Conservation (phyloP, 2,888 invertebrate species). For the Physocephala rufipes region DNA sequence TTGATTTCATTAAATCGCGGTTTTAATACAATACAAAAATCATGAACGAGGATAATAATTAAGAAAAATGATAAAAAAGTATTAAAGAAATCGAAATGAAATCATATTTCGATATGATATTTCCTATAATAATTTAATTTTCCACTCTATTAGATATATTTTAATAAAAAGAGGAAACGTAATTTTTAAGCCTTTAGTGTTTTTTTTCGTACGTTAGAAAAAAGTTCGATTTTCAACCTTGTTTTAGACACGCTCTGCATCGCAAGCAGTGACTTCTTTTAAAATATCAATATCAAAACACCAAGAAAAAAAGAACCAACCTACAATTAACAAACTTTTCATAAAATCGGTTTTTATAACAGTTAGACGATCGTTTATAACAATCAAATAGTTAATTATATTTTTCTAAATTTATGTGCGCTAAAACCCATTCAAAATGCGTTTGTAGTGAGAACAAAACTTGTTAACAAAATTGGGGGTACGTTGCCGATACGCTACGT, state of each 20-base stretch:
- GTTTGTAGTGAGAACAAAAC: too few relatives aligned
- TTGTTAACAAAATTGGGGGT: too few relatives aligned
- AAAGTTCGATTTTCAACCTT: conserved; percentile 13
- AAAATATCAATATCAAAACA: too few relatives aligned
- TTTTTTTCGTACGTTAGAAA: conserved; percentile 8
- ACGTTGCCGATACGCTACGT: too few relatives aligned
- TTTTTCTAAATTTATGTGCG: too few relatives aligned
- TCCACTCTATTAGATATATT: neutral
- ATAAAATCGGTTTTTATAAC: too few relatives aligned
- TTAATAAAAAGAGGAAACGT: neutral
- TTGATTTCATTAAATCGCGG: neutral
- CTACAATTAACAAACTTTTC: too few relatives aligned
- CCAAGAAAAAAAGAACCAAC: too few relatives aligned
- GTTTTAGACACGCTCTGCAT: conserved; percentile 24
- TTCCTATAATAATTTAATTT: neutral
- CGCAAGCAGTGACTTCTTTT: neutral
- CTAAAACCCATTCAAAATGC: too few relatives aligned
- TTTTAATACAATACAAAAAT: neutral
- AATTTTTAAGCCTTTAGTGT: conserved; percentile 3
- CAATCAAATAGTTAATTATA: too few relatives aligned
- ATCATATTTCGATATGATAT: neutral
- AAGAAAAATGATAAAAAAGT: neutral
- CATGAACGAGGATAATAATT: neutral
- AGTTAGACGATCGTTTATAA: too few relatives aligned
- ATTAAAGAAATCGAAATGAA: neutral